These are phyloP conservation scores for Semaprochilodus insignis DNA, from an alignment of 2,797 vertebrate genomes.

Conservation along the genomic window DNA sequence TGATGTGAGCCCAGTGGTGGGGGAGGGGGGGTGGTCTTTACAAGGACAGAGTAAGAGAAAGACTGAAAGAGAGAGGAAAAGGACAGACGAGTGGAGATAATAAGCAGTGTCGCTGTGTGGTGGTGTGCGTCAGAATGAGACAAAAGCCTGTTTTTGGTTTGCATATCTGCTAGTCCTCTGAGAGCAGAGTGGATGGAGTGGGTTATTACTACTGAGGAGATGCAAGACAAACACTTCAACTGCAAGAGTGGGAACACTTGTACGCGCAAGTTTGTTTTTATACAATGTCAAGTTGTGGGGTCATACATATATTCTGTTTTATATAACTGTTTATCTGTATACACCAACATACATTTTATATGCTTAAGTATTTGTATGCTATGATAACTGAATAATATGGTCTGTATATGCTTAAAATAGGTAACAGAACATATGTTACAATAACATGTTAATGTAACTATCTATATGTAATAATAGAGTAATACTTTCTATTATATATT, in stretches of 20 bases:
- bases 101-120: background rate
- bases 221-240: slow-evolving; percentile 19
- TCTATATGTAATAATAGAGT: no score
- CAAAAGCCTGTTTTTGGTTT: slow-evolving; percentile 24
- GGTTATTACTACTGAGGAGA: slow-evolving; percentile 17
- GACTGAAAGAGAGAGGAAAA: background rate
- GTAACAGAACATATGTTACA: no score
- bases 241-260: background rate
- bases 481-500: no score
- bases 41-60: slow-evolving; percentile 5
- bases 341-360: no score
- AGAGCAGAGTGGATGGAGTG: slow-evolving; percentile 19
- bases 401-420: no score
- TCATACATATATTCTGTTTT: no score
- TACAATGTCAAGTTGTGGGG: background rate
- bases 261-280: background rate
- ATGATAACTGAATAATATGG: no score
- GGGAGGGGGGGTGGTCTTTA: background rate
- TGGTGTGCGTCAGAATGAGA: slow-evolving; percentile 31
- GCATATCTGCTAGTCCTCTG: slow-evolving; percentile 12
- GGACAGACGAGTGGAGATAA: background rate
- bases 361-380: no score
- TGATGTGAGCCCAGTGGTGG: slow-evolving; percentile 1
- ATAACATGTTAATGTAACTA: no score
- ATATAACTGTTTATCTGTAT: no score